Conservation (phyloP, 2,113 vertebrate species). For the Chaetodon auriga region DNA sequence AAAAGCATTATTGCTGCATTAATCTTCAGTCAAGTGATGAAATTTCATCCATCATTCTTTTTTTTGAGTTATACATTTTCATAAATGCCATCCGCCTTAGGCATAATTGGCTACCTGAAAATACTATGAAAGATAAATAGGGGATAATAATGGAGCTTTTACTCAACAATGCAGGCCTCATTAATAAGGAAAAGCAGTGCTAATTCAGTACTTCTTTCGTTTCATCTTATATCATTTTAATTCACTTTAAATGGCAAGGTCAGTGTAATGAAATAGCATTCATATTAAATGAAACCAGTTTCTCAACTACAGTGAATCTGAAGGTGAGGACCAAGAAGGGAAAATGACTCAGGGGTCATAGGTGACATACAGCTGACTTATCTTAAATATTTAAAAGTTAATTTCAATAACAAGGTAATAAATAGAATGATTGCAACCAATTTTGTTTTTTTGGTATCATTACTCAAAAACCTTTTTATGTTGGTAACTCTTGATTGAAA, state of each 20-base stretch:
- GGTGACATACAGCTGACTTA: not conserved
- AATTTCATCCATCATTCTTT: not conserved
- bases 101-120: not conserved
- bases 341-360: not conserved
- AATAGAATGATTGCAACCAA: not conserved
- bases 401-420: not conserved
- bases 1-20: no score
- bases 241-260: not conserved
- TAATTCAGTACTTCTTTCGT: not conserved
- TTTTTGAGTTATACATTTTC: no score
- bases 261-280: conserved; percentile 1
- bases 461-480: no score
- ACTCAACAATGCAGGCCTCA: not conserved
- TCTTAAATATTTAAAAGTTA: not conserved
- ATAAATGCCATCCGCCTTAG: no score
- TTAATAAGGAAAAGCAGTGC: not conserved
- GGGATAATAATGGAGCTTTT: not conserved
- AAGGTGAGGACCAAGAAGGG: not conserved
- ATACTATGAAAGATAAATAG: not conserved
- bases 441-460: no score
- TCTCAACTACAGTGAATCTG: not conserved
- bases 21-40: not conserved
- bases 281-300: not conserved
- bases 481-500: no score
- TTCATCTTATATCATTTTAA: not conserved